A percentile compares a stretch with the other conserved stretches of the same genome.
Evolutionary conservation across 2,797 vertebrate genomes (phyloP).

Genomic region (Melanotaenia trifasciata): DNA sequence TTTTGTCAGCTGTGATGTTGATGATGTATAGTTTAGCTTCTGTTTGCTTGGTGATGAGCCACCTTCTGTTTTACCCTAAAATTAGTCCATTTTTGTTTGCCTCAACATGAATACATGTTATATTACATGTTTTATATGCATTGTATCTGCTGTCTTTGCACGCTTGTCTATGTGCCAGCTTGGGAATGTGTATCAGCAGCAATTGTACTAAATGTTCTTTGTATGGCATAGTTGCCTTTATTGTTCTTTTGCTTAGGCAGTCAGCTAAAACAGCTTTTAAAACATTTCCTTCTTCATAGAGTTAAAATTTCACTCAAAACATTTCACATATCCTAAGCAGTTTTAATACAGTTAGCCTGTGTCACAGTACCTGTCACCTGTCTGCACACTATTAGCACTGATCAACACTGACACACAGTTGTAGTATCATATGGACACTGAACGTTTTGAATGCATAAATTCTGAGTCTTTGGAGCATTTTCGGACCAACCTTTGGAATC

Average conservation of each 20-base stretch:
- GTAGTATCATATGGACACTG: neutral
- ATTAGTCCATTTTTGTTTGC: constrained; percentile 7
- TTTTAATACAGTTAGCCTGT: neutral
- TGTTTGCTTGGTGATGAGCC: constrained; percentile 48
- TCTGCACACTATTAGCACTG: neutral
- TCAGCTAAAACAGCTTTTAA: neutral
- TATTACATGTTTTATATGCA: constrained; percentile 25
- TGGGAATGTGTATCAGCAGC: constrained; percentile 12
- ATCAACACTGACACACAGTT: neutral
- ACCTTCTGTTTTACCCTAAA: constrained; percentile 15
- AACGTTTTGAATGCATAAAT: too few species aligned
- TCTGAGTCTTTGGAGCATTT: neutral
- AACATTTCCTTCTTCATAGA: neutral
- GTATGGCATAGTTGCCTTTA: constrained; percentile 2
- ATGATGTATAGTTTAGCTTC: constrained; percentile 40
- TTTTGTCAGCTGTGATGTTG: constrained; percentile 56
- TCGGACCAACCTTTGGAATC: neutral
- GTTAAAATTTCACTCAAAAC: neutral
- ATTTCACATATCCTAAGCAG: neutral
- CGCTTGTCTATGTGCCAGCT: constrained; percentile 23
- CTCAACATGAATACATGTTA: constrained; percentile 24
- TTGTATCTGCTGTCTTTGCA: constrained; percentile 40
- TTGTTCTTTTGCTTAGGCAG: neutral
- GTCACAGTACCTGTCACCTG: neutral
- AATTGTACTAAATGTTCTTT: constrained; percentile 5